phyloP scores from a whole-genome alignment of 2,113 vertebrate genomes.

The Apeltes quadracus region DNA sequence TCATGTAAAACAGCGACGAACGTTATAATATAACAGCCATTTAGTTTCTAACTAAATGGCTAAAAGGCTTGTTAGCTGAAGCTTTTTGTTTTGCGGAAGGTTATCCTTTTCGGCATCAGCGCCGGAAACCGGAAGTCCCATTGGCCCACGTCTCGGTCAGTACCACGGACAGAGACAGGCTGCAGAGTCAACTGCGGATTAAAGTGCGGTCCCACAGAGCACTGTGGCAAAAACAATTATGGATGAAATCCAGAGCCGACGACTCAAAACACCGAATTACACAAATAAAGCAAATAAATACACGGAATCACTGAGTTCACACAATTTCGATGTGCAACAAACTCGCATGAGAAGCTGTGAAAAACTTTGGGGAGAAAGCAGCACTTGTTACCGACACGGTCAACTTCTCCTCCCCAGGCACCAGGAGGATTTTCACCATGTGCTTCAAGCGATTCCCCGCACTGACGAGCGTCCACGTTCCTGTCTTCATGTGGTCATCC shows the following conservation, averaged over 20 bases:
- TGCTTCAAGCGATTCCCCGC: background rate
- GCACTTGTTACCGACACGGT: background rate
- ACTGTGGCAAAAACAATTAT: background rate
- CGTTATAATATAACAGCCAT: background rate
- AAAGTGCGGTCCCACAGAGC: slow-evolving; percentile 6
- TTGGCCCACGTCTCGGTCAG: slow-evolving; percentile 19
- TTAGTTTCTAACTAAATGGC: background rate
- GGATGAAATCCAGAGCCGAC: background rate
- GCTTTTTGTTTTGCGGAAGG: background rate
- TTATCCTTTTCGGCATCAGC: background rate
- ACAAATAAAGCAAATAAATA: background rate
- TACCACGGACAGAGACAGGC: slow-evolving; percentile 43
- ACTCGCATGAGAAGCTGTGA: background rate
- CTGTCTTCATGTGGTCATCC: background rate
- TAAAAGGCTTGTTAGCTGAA: background rate
- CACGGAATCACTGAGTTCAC: background rate
- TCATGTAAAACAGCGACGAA: background rate
- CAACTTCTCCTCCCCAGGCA: background rate
- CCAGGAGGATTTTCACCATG: background rate
- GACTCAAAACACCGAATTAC: background rate
- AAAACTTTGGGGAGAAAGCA: slow-evolving; percentile 24
- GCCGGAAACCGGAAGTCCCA: background rate
- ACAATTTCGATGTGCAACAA: background rate
- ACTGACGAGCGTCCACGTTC: slow-evolving; percentile 3
- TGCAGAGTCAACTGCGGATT: background rate